A percentile compares a stretch with the other conserved stretches of the same genome.
Conservation (phyloP, 2,113 vertebrate genomes). For the Otis tarda region DNA sequence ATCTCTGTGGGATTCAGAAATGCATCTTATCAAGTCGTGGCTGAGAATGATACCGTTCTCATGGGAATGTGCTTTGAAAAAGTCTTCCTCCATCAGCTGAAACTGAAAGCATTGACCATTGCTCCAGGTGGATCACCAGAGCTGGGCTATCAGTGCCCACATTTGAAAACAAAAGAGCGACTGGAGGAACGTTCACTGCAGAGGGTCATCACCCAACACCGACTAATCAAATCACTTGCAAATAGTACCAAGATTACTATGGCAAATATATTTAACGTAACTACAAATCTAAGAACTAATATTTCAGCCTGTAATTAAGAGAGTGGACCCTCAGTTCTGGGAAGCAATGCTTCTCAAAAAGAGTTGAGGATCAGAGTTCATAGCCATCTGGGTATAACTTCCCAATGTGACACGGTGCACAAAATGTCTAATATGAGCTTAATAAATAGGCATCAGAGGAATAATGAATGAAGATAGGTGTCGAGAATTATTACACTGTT, state of each 20-base stretch:
- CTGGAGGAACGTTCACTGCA: neutral
- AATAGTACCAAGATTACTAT: neutral
- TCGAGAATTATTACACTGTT: slow-evolving; percentile 53
- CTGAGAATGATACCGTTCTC: neutral
- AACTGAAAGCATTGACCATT: neutral
- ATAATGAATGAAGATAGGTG: slow-evolving; percentile 68
- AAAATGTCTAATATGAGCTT: slow-evolving; percentile 42
- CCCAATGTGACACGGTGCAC: slow-evolving; percentile 17
- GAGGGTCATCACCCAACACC: neutral
- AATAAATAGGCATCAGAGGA: slow-evolving; percentile 63
- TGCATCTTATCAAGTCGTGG: neutral
- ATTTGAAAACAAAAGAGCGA: neutral
- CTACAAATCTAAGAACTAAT: neutral
- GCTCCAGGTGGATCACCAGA: neutral
- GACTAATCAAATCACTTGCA: neutral
- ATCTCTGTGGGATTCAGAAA: neutral
- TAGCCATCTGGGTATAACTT: slow-evolving; percentile 38
- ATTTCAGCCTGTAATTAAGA: neutral
- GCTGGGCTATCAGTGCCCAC: neutral
- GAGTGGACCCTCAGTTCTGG: neutral
- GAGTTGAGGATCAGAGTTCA: slow-evolving; percentile 15
- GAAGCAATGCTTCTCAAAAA: slow-evolving; percentile 10
- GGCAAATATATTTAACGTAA: neutral
- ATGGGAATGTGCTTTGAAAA: neutral
- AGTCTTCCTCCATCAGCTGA: neutral